A percentile compares a stretch with the other conserved stretches of the same genome.
These are phyloP conservation scores for Myotis daubentonii DNA, from an alignment of 2,797 vertebrate species.

Conservation along the genomic window DNA sequence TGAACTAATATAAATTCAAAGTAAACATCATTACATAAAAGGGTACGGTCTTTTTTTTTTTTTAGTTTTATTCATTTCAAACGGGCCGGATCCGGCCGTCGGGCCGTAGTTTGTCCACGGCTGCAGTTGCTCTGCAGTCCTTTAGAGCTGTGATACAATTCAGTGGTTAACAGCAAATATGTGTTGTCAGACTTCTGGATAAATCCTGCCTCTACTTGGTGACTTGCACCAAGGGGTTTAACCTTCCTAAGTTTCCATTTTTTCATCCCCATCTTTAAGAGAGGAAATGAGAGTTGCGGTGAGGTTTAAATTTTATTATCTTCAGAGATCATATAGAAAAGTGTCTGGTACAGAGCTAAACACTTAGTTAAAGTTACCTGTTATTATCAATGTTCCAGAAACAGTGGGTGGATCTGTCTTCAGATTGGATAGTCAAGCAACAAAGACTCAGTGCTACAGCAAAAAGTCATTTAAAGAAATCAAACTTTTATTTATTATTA, in stretches of 20 bases:
- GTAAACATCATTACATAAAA: no score
- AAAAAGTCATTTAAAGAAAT: not conserved
- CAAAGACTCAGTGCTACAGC: not conserved
- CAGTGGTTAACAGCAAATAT: not conserved
- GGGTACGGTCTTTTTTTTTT: no score
- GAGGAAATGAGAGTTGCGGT: conserved; percentile 24
- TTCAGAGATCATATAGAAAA: not conserved
- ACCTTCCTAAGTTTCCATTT: not conserved
- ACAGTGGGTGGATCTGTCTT: not conserved
- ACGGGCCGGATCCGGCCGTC: no score
- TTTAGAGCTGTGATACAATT: not conserved
- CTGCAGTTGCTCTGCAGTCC: not conserved
- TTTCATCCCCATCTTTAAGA: not conserved
- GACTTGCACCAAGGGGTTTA: not conserved
- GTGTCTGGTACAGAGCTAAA: not conserved
- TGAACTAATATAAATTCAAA: no score
- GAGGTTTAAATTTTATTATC: conserved; percentile 48
- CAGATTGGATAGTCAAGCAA: not conserved
- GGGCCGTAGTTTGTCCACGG: no score
- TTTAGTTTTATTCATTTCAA: no score
- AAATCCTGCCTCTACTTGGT: not conserved
- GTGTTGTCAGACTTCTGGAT: not conserved
- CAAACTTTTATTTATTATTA: conserved; percentile 25
- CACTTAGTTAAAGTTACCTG: not conserved
- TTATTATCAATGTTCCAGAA: not conserved